A percentile compares a stretch with the other conserved stretches of the same genome.
Conservation (phyloP, 2,797 vertebrate species). For the Lepilemur ruficaudatus region DNA sequence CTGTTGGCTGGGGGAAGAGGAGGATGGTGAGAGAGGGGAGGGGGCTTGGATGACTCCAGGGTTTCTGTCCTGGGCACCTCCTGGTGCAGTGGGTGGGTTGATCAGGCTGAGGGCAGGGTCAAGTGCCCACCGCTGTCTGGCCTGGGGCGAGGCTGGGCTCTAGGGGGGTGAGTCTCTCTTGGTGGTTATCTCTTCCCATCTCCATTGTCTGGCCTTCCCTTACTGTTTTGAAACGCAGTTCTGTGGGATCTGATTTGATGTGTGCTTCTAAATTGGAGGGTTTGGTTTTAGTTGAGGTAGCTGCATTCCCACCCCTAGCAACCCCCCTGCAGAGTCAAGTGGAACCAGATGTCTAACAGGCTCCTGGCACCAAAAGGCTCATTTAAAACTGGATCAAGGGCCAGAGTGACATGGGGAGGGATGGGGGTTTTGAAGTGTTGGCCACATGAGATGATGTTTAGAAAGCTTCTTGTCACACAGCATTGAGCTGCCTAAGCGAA, state of each 20-base stretch:
- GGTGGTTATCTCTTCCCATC: background rate
- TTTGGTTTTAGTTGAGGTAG: constrained; percentile 72
- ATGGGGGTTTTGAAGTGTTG: constrained; percentile 55
- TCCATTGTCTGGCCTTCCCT: background rate
- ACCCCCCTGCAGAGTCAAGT: constrained; percentile 72
- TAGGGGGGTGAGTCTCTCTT: background rate
- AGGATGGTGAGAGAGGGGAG: background rate
- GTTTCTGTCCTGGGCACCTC: background rate
- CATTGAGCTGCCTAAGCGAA: background rate
- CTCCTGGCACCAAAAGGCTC: constrained; percentile 77
- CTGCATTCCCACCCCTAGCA: constrained; percentile 66
- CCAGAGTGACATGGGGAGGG: constrained; percentile 18
- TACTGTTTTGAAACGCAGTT: constrained; percentile 21
- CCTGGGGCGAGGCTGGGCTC: background rate
- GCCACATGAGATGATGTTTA: constrained; percentile 75
- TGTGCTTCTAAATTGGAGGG: constrained; percentile 46
- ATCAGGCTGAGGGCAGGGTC: fast-evolving
- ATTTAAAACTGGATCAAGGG: constrained; percentile 78
- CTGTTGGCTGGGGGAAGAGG: background rate
- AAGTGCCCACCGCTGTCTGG: background rate
- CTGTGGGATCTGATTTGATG: background rate
- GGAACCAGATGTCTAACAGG: constrained; percentile 84
- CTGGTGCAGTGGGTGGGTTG: background rate
- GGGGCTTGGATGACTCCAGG: background rate
- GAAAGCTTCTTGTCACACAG: constrained; percentile 63